Percentiles rank a stretch among this genome's conserved stretches.
Evolutionary conservation across 1,140 invertebrate species (phyloP).

Genomic region (Trichonephila inaurata): DNA sequence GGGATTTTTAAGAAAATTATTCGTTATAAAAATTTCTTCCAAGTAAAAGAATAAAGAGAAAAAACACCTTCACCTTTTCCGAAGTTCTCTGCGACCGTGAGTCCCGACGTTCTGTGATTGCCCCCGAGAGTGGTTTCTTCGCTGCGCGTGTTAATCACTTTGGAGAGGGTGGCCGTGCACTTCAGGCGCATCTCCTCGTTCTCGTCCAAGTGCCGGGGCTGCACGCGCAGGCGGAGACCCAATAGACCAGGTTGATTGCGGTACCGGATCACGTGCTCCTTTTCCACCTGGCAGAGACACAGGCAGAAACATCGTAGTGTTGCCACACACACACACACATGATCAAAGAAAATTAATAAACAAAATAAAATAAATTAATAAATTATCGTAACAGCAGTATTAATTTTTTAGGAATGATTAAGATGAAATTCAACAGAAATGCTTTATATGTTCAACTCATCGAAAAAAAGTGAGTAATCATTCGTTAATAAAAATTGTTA

Average conservation of each 20-base stretch:
- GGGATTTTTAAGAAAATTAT: no score
- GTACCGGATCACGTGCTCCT: conserved; percentile 38
- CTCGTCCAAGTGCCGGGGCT: conserved; percentile 86
- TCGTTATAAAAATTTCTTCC: no score
- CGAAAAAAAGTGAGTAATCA: no score
- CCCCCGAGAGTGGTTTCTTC: conserved; percentile 81
- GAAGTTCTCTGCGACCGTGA: conserved; percentile 64
- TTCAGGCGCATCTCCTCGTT: conserved; percentile 92
- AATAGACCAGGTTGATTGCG: conserved; percentile 80
- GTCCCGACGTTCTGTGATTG: conserved; percentile 70
- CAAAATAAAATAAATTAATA: no score
- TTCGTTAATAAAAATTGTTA: no score
- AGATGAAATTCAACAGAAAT: no score
- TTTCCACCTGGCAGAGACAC: conserved; percentile 28
- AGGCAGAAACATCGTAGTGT: background rate
- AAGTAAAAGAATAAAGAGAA: no score
- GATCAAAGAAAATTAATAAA: background rate
- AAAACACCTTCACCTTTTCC: conserved; percentile 60
- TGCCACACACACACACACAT: no score
- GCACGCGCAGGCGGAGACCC: conserved; percentile 86
- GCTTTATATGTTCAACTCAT: no score
- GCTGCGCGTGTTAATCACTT: conserved; percentile 89
- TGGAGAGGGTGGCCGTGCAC: conserved; percentile 91
- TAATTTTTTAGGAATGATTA: no score
- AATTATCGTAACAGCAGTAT: background rate